Conservation (phyloP, 2,797 vertebrate genomes). For the Falco peregrinus region DNA sequence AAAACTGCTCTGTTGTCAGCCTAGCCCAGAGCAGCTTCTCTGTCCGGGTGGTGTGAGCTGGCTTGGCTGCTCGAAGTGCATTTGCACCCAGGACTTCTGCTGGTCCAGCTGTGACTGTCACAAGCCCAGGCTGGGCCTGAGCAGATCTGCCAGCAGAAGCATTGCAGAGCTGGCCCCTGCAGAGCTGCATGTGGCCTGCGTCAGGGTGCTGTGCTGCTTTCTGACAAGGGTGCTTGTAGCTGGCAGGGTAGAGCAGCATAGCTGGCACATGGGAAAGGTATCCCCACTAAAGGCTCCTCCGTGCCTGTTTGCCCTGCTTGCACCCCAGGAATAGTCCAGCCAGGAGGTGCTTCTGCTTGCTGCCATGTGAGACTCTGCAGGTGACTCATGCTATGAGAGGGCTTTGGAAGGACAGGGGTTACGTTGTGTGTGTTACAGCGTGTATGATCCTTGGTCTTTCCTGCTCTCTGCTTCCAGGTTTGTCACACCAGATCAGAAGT, state of each 20-base stretch:
- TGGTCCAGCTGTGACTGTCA: background rate
- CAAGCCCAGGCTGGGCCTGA: background rate
- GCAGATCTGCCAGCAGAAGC: background rate
- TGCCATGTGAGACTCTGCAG: background rate
- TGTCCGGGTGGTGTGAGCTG: background rate
- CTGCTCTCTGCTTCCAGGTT: conserved; percentile 78
- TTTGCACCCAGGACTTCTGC: background rate
- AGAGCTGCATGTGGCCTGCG: background rate
- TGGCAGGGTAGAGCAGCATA: background rate
- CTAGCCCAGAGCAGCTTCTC: background rate
- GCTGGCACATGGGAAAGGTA: too few relatives aligned
- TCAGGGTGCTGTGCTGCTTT: background rate
- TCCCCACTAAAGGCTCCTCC: background rate
- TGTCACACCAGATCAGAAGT: conserved; percentile 93
- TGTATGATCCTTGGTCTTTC: background rate
- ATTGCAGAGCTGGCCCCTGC: background rate
- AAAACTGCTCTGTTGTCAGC: background rate
- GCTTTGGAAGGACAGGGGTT: background rate
- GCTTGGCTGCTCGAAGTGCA: background rate
- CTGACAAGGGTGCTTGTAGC: background rate
- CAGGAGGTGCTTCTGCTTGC: background rate
- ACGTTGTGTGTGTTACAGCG: background rate
- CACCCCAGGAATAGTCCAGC: background rate
- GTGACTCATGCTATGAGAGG: background rate
- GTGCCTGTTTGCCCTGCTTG: background rate